A percentile compares a stretch with the other conserved stretches of the same genome.
These are phyloP conservation scores for Aplocera efformata DNA, from an alignment of 2,888 invertebrate species.

Conservation along the genomic window DNA sequence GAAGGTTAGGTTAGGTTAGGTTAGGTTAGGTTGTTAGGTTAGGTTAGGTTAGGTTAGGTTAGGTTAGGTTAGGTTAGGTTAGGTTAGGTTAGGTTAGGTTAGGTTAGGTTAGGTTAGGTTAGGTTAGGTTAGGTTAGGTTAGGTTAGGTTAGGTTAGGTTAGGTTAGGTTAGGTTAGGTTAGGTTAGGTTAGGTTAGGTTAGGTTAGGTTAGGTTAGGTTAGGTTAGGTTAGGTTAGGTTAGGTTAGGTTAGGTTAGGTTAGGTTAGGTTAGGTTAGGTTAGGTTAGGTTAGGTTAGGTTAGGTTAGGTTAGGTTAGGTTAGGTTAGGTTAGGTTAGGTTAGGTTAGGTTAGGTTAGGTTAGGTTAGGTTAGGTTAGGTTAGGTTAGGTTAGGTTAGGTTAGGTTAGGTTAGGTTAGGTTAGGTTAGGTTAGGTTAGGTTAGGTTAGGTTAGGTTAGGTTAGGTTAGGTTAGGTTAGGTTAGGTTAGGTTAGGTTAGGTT, in stretches of 20 bases:
- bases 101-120: slow-evolving; percentile 17
- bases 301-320: slow-evolving; percentile 19
- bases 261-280: slow-evolving; percentile 24
- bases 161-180: slow-evolving; percentile 20
- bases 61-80: slow-evolving; percentile 21
- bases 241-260: slow-evolving; percentile 21
- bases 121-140: slow-evolving; percentile 20
- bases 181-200: slow-evolving; percentile 17
- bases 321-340: slow-evolving; percentile 21
- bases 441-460: slow-evolving; percentile 15
- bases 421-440: slow-evolving; percentile 15
- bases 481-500: slow-evolving; percentile 13
- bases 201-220: slow-evolving; percentile 25
- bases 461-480: slow-evolving; percentile 18
- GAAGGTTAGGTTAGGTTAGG: slow-evolving; percentile 23
- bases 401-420: slow-evolving; percentile 12
- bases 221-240: slow-evolving; percentile 22
- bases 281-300: slow-evolving; percentile 21
- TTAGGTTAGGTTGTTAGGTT: slow-evolving; percentile 20
- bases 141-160: no score
- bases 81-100: slow-evolving; percentile 23
- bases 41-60: slow-evolving; percentile 20
- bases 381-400: slow-evolving; percentile 15
- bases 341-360: slow-evolving; percentile 17
- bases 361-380: slow-evolving; percentile 17